Percentiles rank a stretch among this genome's conserved stretches.
Evolutionary conservation across 2,113 vertebrate species (phyloP).

Genomic region (Rhea pennata): DNA sequence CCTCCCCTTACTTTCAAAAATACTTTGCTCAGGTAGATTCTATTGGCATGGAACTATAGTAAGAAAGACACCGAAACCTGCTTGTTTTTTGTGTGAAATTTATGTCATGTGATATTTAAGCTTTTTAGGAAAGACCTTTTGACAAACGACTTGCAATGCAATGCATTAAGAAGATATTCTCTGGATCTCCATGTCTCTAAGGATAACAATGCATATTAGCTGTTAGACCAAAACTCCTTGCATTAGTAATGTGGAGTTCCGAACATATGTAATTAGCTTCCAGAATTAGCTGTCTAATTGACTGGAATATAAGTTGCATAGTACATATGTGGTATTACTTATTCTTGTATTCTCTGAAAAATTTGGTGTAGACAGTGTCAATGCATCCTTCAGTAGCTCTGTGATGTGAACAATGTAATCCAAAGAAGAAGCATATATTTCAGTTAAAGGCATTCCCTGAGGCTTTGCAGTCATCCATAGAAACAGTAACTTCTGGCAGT

Average conservation of each 20-base stretch:
- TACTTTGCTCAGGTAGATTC: accelerated
- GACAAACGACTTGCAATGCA: not conserved
- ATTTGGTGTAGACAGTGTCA: not conserved
- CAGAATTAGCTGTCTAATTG: not conserved
- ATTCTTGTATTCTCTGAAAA: not conserved
- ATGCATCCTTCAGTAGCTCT: not conserved
- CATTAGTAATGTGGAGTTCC: not conserved
- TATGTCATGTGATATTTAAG: not conserved
- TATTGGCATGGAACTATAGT: not conserved
- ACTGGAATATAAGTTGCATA: not conserved
- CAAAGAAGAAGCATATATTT: not conserved
- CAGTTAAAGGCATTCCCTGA: not conserved
- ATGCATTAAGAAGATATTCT: not conserved
- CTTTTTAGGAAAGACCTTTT: not conserved
- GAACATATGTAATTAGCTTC: not conserved
- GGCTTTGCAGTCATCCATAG: not conserved
- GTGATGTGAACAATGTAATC: not conserved
- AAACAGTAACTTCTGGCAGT: not conserved
- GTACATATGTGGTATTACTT: not conserved
- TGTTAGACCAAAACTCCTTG: not conserved
- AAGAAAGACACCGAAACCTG: not conserved
- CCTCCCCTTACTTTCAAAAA: not conserved
- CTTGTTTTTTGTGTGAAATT: not conserved
- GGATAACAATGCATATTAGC: not conserved
- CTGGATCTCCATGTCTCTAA: not conserved